Percentiles rank a stretch among this genome's conserved stretches.
These are phyloP conservation scores for Phaethon lepturus DNA, from an alignment of 2,113 vertebrate genomes.

Conservation along the genomic window DNA sequence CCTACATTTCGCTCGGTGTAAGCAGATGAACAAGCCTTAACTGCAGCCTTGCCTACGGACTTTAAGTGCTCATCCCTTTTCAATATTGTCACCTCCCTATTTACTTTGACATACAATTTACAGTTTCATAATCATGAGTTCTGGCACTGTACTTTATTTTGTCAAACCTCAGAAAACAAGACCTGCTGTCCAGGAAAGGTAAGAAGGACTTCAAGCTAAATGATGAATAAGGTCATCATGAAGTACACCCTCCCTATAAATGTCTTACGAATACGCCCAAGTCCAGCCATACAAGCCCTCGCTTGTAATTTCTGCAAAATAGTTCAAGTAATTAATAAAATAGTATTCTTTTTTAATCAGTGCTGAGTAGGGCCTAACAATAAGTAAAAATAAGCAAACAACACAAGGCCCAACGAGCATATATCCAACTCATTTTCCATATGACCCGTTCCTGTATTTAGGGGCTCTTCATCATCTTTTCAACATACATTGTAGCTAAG, in stretches of 20 bases:
- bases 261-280: not conserved
- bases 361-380: not conserved
- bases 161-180: not conserved
- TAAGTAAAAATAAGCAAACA: not conserved
- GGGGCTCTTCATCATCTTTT: not conserved
- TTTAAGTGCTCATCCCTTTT: not conserved
- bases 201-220: not conserved
- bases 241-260: not conserved
- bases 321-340: not conserved
- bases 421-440: not conserved
- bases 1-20: not conserved
- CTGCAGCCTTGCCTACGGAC: not conserved
- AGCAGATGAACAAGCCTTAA: rapidly evolving
- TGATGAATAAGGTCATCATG: not conserved
- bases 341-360: not conserved
- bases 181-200: rapidly evolving
- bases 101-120: not conserved
- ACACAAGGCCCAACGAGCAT: not conserved
- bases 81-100: rapidly evolving
- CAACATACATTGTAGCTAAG: rapidly evolving
- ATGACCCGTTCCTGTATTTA: rapidly evolving
- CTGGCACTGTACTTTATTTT: not conserved
- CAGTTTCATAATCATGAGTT: not conserved
- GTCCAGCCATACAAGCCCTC: not conserved
- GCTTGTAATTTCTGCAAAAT: not conserved